These are phyloP conservation scores for Thomomys bottae DNA, from an alignment of 2,113 vertebrate genomes.

Conservation along the genomic window DNA sequence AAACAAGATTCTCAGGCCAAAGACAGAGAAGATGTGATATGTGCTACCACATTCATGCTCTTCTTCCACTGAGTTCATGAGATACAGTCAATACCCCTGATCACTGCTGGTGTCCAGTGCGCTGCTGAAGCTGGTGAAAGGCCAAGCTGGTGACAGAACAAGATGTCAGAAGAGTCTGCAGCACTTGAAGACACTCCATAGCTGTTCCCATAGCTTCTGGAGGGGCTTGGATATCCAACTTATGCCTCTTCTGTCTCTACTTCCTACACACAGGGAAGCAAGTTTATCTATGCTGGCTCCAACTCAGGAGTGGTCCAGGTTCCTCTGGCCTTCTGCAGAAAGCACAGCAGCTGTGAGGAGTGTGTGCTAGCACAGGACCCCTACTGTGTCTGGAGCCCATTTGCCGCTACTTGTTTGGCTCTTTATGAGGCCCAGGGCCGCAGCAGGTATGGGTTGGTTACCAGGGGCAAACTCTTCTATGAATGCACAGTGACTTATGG, in stretches of 20 bases:
- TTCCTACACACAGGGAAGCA: conserved; percentile 84
- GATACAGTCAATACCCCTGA: too few relatives aligned
- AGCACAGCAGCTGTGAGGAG: conserved; percentile 90
- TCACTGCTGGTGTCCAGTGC: too few relatives aligned
- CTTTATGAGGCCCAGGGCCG: conserved; percentile 81
- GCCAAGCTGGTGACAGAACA: too few relatives aligned
- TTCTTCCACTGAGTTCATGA: too few relatives aligned
- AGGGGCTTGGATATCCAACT: background rate
- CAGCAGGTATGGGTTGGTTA: conserved; percentile 79
- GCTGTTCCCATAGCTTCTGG: too few relatives aligned
- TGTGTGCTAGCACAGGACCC: conserved; percentile 95
- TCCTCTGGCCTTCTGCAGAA: conserved; percentile 92
- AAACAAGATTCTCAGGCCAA: too few relatives aligned
- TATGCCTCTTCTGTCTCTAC: background rate
- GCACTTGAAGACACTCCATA: too few relatives aligned
- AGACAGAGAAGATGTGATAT: too few relatives aligned
- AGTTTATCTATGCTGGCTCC: conserved; percentile 92
- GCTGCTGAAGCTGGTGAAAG: too few relatives aligned
- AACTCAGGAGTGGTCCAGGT: conserved; percentile 94
- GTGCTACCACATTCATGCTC: too few relatives aligned
- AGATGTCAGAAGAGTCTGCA: too few relatives aligned
- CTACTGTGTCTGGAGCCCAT: conserved; percentile 93
- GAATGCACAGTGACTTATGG: fast-evolving
- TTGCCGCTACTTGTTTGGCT: conserved; percentile 82
- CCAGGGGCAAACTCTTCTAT: fast-evolving